A percentile compares a stretch with the other conserved stretches of the same genome.
These are phyloP conservation scores for Aleadryas rufinucha DNA, from an alignment of 2,113 vertebrate species.

Conservation along the genomic window DNA sequence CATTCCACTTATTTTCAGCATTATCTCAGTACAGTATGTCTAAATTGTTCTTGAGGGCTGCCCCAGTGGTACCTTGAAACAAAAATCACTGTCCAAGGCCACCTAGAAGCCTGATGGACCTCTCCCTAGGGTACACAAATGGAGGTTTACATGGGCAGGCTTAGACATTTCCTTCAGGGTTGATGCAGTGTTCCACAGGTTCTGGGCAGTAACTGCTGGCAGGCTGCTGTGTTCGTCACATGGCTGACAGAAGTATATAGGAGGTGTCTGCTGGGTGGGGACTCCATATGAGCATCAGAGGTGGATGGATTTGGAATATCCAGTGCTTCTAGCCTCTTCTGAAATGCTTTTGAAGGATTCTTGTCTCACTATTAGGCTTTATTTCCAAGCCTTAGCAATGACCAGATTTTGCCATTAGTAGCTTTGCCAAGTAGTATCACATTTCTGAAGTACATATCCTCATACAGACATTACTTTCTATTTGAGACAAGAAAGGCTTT, in stretches of 20 bases:
- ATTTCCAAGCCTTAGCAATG: neutral
- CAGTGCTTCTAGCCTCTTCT: neutral
- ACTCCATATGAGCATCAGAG: rapidly evolving
- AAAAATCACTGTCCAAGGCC: neutral
- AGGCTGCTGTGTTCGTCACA: neutral
- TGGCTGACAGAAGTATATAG: neutral
- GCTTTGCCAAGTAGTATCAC: neutral
- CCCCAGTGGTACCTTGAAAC: neutral
- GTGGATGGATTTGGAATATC: neutral
- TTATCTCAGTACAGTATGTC: neutral
- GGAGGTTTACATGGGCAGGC: neutral
- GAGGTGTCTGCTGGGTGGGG: neutral
- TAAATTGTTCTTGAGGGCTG: neutral
- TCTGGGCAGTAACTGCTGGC: neutral
- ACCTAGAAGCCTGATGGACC: neutral
- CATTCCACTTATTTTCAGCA: neutral
- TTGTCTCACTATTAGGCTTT: neutral
- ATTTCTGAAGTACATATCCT: neutral
- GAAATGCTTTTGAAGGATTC: neutral
- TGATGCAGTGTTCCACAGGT: neutral
- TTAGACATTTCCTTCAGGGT: neutral
- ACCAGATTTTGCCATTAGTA: neutral
- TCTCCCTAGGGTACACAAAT: neutral
- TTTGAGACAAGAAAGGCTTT: neutral
- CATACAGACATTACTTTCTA: neutral